Conservation (phyloP, 2,113 vertebrate genomes). For the Entomyzon cyanotis region DNA sequence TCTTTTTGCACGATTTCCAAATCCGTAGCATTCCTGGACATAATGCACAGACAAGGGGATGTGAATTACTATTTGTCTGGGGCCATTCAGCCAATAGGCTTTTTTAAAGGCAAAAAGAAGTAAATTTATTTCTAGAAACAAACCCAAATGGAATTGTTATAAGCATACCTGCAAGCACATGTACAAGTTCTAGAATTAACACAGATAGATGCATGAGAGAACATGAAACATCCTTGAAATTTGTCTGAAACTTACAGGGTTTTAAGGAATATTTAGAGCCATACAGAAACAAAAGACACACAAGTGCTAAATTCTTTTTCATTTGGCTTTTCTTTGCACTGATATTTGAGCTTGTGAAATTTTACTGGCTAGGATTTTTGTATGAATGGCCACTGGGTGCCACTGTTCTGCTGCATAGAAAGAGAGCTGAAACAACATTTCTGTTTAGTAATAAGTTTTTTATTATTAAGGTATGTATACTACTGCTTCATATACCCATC, state of each 20-base stretch:
- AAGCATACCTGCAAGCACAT: background rate
- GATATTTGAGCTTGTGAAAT: background rate
- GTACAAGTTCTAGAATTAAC: background rate
- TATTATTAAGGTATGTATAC: conserved; percentile 12
- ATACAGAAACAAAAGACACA: background rate
- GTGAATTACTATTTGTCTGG: background rate
- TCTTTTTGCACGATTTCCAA: background rate
- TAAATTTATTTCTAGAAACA: background rate
- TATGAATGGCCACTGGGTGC: conserved; percentile 64
- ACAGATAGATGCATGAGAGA: background rate
- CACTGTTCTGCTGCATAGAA: conserved; percentile 62
- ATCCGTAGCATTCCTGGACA: background rate
- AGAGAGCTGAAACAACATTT: conserved; percentile 66
- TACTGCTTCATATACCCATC: background rate
- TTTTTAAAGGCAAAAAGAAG: background rate
- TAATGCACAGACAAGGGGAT: background rate
- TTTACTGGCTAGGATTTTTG: conserved; percentile 16
- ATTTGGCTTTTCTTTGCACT: background rate
- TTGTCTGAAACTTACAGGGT: background rate
- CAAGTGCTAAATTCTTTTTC: background rate
- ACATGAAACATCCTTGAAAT: background rate
- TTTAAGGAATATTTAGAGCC: background rate
- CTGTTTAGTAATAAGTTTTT: conserved; percentile 5
- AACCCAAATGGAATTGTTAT: background rate
- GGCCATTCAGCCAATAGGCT: background rate